phyloP scores from a whole-genome alignment of 92 coral and sea anemone genomes.

The Scolanthus callimorphus region DNA sequence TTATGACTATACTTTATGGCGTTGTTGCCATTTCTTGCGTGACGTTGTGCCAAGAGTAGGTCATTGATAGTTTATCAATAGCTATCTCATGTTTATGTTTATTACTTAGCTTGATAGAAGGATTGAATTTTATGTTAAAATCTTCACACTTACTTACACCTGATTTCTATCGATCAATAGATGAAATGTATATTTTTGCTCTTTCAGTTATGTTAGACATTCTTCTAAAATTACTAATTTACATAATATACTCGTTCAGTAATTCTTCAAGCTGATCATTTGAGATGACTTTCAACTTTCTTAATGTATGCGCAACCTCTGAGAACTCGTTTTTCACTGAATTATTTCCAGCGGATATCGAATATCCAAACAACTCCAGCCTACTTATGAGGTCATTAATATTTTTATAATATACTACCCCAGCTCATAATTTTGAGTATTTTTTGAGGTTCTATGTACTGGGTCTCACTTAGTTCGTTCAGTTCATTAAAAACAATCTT shows the following conservation, averaged over 20 bases:
- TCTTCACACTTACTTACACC: constrained; percentile 12
- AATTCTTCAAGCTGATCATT: constrained; percentile 4
- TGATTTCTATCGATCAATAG: constrained; percentile 1
- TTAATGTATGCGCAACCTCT: constrained; percentile 5
- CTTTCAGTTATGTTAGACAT: constrained; percentile 3
- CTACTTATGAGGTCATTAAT: neutral
- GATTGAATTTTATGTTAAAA: constrained; percentile 17
- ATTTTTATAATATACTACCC: constrained; percentile 23
- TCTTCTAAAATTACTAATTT: neutral
- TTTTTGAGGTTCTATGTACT: constrained; percentile 27
- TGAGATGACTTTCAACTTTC: neutral
- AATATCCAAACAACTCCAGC: constrained; percentile 5
- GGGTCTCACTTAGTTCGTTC: constrained; percentile 13
- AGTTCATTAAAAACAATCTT: constrained; percentile 9
- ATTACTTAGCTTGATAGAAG: neutral
- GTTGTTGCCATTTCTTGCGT: constrained; percentile 1
- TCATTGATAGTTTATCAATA: constrained; percentile 12
- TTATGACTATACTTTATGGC: constrained; percentile 6
- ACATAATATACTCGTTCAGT: constrained; percentile 12
- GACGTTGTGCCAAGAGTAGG: constrained; percentile 25
- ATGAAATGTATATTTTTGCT: constrained; percentile 21
- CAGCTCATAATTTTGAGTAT: constrained; percentile 13
- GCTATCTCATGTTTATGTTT: constrained; percentile 16
- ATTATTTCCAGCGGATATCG: constrained; percentile 16
- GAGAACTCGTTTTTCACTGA: constrained; percentile 4